Evolutionary conservation across 2,888 invertebrate genomes (phyloP).

Genomic region (Amiota mariae): DNA sequence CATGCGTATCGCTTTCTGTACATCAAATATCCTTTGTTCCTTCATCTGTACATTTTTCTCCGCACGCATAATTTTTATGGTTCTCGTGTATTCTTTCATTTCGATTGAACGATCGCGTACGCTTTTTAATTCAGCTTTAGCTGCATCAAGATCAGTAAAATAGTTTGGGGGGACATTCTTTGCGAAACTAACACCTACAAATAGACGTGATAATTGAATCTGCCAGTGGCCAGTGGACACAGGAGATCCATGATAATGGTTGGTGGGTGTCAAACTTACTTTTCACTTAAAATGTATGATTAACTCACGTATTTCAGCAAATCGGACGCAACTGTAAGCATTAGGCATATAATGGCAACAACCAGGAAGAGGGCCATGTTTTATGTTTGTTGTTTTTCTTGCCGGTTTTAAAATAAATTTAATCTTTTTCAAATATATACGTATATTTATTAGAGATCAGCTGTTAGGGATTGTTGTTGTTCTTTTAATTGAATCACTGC

Average conservation of each 20-base stretch:
- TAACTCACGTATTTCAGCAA: conserved; percentile 22
- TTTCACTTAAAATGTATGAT: not conserved
- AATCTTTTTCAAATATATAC: too few species aligned
- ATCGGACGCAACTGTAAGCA: conserved; percentile 13
- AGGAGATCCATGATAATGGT: not conserved
- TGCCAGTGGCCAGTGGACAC: conserved; percentile 33
- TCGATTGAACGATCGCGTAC: conserved; percentile 51
- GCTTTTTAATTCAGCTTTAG: conserved; percentile 54
- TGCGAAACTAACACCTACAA: conserved; percentile 28
- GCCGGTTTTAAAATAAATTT: too few species aligned
- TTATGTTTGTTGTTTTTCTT: not conserved
- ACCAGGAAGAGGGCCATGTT: conserved; percentile 5
- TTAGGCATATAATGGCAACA: conserved; percentile 10
- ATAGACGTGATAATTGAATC: conserved; percentile 58
- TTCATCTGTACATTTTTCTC: conserved; percentile 59
- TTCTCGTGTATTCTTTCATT: conserved; percentile 59
- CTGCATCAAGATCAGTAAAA: conserved; percentile 46
- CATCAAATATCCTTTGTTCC: conserved; percentile 49
- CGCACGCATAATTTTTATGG: conserved; percentile 66
- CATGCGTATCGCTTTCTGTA: conserved; percentile 47
- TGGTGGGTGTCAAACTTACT: too few species aligned
- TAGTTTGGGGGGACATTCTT: not conserved
- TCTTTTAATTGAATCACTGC: too few species aligned
- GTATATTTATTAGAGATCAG: not conserved
- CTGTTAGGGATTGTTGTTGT: too few species aligned